Evolutionary conservation across 2,888 invertebrate species (phyloP), one percentile per base, ranked within the genome.

Genomic region (Elmis aenea): DNA sequence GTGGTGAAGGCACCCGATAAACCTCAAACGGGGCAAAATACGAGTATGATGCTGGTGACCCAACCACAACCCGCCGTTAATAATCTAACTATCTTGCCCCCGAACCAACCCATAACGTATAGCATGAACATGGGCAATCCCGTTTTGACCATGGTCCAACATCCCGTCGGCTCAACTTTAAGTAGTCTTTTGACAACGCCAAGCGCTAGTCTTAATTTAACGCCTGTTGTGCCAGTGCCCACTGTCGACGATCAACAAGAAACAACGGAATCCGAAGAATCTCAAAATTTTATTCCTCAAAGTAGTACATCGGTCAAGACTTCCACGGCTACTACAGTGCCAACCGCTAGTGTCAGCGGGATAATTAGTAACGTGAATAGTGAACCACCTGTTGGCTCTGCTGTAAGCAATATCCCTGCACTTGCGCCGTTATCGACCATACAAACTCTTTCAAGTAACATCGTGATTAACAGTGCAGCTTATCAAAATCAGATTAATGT

Each of bases 271-370:
- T n/a, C n/a, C n/a, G n/a, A n/a, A n/a, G 45, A 43, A 21, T 58
- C 62, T 5, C 62, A 63, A 38, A 61, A 62, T 40, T 62, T 58
- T 37, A 61, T 62, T 10, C 59, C 61, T 4, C 61, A 58, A 36
- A 50, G 30, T 42, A 28, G 28, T 5, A 31, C 35, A 22, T 15
- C 34, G 9, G 16, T 18, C 8, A 39, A 26, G 26, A 33, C 32
- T 8, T 26, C 34, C 5, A 30, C 37, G n/a, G 13, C 10, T 6
- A 23, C 38, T 6, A 15, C 26, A 11, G n/a, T n/a, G n/a, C n/a
- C n/a, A n/a, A 18, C 16, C 6, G 26, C 23, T 11, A 21, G 6
- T 15, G 3, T 10, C 21, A 24, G 26, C 9, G 15, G 22, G 31
- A 10, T 34, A 8, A 3, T 14, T 5, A 41, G 12, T 16, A 26